A percentile compares a stretch with the other conserved stretches of the same genome.
Evolutionary conservation across 2,888 invertebrate genomes (phyloP).

Genomic region (Blastobasis adustella): DNA sequence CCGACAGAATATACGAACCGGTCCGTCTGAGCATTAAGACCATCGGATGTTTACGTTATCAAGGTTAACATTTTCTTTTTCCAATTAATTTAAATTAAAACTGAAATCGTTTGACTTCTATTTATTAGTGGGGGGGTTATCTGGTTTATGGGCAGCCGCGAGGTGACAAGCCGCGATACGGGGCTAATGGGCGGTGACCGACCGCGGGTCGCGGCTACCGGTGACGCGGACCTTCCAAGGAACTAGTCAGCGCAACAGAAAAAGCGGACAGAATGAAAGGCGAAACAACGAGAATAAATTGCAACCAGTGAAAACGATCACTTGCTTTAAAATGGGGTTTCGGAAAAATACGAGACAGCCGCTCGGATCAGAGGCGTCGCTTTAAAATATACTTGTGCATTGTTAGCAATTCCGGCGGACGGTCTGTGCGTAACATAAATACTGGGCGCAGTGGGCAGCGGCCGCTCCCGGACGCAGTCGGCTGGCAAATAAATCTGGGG

Average conservation of each 20-base stretch:
- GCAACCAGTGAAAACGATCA: conserved; percentile 26
- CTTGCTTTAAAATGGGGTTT: conserved; percentile 49
- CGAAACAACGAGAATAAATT: no score
- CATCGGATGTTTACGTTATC: conserved; percentile 43
- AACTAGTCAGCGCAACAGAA: conserved; percentile 28
- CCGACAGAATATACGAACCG: conserved; percentile 29
- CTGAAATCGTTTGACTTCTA: conserved; percentile 38
- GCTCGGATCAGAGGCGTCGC: conserved; percentile 48
- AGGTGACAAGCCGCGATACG: conserved; percentile 37
- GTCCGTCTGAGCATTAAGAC: conserved; percentile 31
- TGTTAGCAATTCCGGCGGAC: conserved; percentile 53
- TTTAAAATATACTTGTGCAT: conserved; percentile 60
- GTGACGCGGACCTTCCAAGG: no score
- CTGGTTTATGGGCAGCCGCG: conserved; percentile 27
- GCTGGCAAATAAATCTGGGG: conserved; percentile 52
- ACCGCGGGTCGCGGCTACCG: conserved; percentile 6
- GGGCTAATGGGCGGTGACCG: conserved; percentile 24
- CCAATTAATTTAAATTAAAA: conserved; percentile 43
- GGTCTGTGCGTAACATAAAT: conserved; percentile 57
- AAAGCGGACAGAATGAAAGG: conserved; percentile 28
- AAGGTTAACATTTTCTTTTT: conserved; percentile 31
- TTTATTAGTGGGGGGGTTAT: conserved; percentile 34
- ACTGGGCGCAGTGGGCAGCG: conserved; percentile 48
- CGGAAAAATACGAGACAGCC: conserved; percentile 52
- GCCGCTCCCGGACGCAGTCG: conserved; percentile 56